Evolutionary conservation across 2,888 invertebrate genomes (phyloP), one percentile per base, ranked within the genome.

Genomic region (Isotomurus palustris): DNA sequence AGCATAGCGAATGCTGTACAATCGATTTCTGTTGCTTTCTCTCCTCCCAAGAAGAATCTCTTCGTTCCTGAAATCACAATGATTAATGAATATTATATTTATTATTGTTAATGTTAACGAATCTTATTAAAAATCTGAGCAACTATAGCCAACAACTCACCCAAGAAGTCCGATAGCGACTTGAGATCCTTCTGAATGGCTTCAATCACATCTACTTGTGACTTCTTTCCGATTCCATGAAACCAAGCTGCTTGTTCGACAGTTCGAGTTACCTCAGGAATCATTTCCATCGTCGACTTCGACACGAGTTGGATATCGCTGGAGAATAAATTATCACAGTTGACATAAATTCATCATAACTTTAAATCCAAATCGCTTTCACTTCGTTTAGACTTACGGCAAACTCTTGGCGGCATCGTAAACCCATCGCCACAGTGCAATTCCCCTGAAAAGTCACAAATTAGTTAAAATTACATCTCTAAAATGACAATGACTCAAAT

Each of bases 1-100:
- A 69, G 44, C 64, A 69, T 66, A 8, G 67, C 67, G 56, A 69
- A 69, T 25, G 69, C 69, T n/a, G 69, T 69, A 43, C 69, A 69
- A 45, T 69, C 69, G 28, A 69, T 36, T 41, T 69, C 69, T 8
- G 61, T 64, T 19, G 67, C 64, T 35, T 36, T 49, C 1, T 40
- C n/a, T 2, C 64, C 57, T 21, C 56, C 52, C 22, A 69, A 24
- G 40, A 69, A 66, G 40, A 56, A 69, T 27, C 56, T 32, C 25
- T 64, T 67, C n/a, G 28, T 45, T 28, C 64, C 61, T 63, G 25
- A 48, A 49, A 35, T 38, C 17, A 25, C 14, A 22, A 14, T 35
- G 21, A 27, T 17, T 14, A 44, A 32, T 5, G 35, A 10, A 10
- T n/a, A n/a, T n/a, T n/a, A n/a, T n/a, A n/a, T n/a, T n/a, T n/a